Evolutionary conservation across 2,888 invertebrate species (phyloP), one percentile per base, ranked within the genome.

Genomic region (Phaedon cochleariae): DNA sequence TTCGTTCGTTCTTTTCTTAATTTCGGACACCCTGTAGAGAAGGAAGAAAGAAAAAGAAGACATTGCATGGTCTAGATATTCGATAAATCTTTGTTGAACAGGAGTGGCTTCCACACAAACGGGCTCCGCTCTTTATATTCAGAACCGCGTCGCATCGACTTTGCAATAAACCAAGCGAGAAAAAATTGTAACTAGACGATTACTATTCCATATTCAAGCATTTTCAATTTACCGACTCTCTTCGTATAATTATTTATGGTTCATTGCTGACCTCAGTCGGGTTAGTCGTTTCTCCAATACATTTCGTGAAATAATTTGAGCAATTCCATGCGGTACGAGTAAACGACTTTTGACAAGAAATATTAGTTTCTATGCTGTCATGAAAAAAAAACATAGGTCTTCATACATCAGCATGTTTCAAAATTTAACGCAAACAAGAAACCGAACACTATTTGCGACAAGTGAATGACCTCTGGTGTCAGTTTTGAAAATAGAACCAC

Each of bases 211-310:
- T 59, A 62, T 66, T 55, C 51, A 59, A 62, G 55, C 62, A 58
- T 62, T 66, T 55, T 31, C 45, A 62, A 59, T 62, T 54, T 65
- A 52, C 65, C 51, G 65, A 49, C 54, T 62, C 65, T 62, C 62
- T 59, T 61, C 53, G 61, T 62, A 61, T 62, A 66, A 66, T 66
- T 59, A 66, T 66, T 62, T 53, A 65, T 62, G 66, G 62, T 66
- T 62, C 59, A 62, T 48, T 62, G 62, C 59, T 45, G 65, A 54
- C 65, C 65, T 66, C 65, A 54, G 59, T 49, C 54, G 61, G 51
- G 53, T 6, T 15, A 2, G 15, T 12, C 15, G 15, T 59, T 66
- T 66, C 66, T 53, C 59, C 41, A 41, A 15, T 15, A 6, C 59
- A 66, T 62, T 62, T 65, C 18, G 59, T 37, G 45, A 54, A 53